phyloP scores from a whole-genome alignment of 2,888 invertebrate species.

The Mantis religiosa region DNA sequence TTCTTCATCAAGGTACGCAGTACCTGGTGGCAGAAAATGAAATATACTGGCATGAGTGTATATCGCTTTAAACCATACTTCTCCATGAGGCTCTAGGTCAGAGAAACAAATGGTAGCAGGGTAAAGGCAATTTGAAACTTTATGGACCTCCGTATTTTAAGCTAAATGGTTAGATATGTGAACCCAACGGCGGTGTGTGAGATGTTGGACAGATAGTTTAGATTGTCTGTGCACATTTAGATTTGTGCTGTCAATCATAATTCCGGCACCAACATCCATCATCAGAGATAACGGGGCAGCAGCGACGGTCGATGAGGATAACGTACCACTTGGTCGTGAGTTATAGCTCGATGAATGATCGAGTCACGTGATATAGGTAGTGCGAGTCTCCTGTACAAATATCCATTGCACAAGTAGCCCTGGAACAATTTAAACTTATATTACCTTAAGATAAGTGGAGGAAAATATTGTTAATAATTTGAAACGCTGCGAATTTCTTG shows the following conservation, averaged over 20 bases:
- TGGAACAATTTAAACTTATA: too few species aligned
- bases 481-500: too few species aligned
- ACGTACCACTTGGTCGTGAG: not conserved
- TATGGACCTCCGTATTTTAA: not conserved
- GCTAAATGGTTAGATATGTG: not conserved
- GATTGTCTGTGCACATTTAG: not conserved
- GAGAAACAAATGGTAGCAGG: not conserved
- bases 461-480: too few species aligned
- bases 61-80: too few species aligned
- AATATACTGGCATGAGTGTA: too few species aligned
- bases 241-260: not conserved
- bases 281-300: not conserved
- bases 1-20: too few species aligned
- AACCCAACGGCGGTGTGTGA: not conserved
- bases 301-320: not conserved
- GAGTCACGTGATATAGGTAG: not conserved
- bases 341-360: not conserved
- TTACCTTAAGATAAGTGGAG: too few species aligned
- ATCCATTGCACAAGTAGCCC: too few species aligned
- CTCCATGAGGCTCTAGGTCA: too few species aligned
- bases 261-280: not conserved
- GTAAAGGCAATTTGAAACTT: not conserved
- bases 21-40: too few species aligned
- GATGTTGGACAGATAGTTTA: not conserved
- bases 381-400: too few species aligned